Conservation (phyloP, 2,113 vertebrate genomes). For the Bubalus kerabau region DNA sequence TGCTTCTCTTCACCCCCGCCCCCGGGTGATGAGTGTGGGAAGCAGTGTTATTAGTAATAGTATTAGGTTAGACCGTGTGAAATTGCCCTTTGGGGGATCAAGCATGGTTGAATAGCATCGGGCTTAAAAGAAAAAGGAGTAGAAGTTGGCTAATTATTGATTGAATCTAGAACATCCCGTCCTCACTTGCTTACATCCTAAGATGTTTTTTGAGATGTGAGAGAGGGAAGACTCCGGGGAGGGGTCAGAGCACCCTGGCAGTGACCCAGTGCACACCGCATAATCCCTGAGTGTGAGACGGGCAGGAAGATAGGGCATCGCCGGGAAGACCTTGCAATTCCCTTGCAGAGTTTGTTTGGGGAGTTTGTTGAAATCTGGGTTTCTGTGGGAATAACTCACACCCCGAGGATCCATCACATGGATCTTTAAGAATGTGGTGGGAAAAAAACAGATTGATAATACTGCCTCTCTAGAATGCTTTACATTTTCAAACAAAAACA, state of each 20-base stretch:
- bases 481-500: background rate
- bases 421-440: rapidly evolving
- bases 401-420: rapidly evolving
- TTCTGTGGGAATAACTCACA: background rate
- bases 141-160: background rate
- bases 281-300: rapidly evolving
- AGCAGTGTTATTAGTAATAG: background rate
- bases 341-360: background rate
- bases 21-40: rapidly evolving
- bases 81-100: background rate
- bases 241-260: background rate
- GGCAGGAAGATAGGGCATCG: rapidly evolving
- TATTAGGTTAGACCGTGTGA: background rate
- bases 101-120: background rate
- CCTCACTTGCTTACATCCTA: background rate
- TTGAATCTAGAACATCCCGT: background rate
- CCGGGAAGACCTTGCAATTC: background rate
- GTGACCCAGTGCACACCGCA: rapidly evolving
- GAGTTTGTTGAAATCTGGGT: background rate
- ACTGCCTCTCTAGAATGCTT: background rate
- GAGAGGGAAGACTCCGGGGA: background rate
- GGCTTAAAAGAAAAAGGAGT: background rate
- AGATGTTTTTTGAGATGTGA: background rate
- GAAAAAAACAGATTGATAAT: rapidly evolving
- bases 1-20: rapidly evolving